Evolutionary conservation across 1,140 invertebrate genomes (phyloP).

Genomic region (Drosophila navojoa): DNA sequence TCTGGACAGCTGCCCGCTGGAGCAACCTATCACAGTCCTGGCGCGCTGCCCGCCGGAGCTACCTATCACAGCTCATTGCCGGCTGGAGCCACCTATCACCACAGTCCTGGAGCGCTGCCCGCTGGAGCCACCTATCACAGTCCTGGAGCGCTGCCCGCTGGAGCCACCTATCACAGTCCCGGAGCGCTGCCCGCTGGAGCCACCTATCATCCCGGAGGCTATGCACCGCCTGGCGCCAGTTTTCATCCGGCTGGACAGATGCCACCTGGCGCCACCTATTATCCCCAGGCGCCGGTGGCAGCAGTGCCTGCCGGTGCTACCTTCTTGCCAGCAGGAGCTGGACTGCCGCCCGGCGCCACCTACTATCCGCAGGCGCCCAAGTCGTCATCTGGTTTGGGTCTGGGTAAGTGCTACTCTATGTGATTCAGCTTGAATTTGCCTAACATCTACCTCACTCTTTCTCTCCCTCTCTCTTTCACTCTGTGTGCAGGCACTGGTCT

Average conservation of each 20-base stretch:
- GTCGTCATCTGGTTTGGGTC: constrained; percentile 66
- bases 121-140: constrained; percentile 59
- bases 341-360: constrained; percentile 67
- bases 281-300: constrained; percentile 58
- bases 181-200: constrained; percentile 52
- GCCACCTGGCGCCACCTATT: constrained; percentile 67
- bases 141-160: constrained; percentile 42
- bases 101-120: constrained; percentile 42
- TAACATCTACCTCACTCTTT: neutral
- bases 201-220: constrained; percentile 56
- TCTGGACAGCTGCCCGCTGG: constrained; percentile 59
- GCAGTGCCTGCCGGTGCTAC: constrained; percentile 45
- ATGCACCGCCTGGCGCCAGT: constrained; percentile 53
- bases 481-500: constrained; percentile 65
- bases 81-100: constrained; percentile 61
- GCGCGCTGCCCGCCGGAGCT: constrained; percentile 56
- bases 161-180: constrained; percentile 56
- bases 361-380: constrained; percentile 73
- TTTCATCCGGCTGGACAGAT: constrained; percentile 59
- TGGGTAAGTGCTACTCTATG: constrained; percentile 52
- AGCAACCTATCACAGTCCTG: constrained; percentile 61
- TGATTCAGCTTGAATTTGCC: neutral
- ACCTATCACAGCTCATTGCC: constrained; percentile 59
- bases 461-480: neutral
- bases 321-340: constrained; percentile 65